A percentile compares a stretch with the other conserved stretches of the same genome.
These are phyloP conservation scores for Eupeodes luniger DNA, from an alignment of 2,888 invertebrate genomes.

Conservation along the genomic window DNA sequence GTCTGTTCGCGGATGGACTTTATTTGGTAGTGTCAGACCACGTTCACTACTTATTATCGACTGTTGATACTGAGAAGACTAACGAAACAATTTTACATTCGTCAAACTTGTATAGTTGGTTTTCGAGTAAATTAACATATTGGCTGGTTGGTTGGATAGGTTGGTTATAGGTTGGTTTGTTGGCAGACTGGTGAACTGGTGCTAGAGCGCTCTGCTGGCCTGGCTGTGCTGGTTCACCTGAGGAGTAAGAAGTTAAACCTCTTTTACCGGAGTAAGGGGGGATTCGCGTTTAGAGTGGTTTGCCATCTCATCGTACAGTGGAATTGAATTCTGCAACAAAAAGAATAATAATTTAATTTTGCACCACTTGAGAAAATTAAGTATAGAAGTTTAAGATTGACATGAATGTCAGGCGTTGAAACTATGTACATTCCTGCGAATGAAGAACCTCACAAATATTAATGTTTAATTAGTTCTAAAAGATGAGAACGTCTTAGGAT, in stretches of 20 bases:
- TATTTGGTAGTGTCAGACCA: slow-evolving; percentile 79
- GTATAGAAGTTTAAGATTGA: too few relatives aligned
- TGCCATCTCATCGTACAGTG: slow-evolving; percentile 10
- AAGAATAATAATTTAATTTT: background rate
- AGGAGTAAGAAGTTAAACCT: slow-evolving; percentile 55
- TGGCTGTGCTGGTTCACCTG: slow-evolving; percentile 51
- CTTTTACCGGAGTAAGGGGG: slow-evolving; percentile 53
- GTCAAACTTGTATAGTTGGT: slow-evolving; percentile 74
- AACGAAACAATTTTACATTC: slow-evolving; percentile 76
- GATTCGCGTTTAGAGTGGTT: slow-evolving; percentile 7
- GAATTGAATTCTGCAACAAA: background rate
- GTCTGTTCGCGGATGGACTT: slow-evolving; percentile 67
- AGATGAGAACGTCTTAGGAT: too few relatives aligned
- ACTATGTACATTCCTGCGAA: too few relatives aligned
- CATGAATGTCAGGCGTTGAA: too few relatives aligned
- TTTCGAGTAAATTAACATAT: slow-evolving; percentile 74
- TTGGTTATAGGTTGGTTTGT: slow-evolving; percentile 12
- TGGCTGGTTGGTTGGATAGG: slow-evolving; percentile 63
- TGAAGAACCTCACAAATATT: too few relatives aligned
- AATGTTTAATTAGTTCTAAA: too few relatives aligned
- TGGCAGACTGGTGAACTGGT: slow-evolving; percentile 58
- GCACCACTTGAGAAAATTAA: too few relatives aligned
- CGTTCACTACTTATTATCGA: slow-evolving; percentile 80
- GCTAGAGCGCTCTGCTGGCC: background rate
- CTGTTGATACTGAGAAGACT: slow-evolving; percentile 77